Percentiles rank a stretch among this genome's conserved stretches.
Evolutionary conservation across 2,888 invertebrate genomes (phyloP).

Genomic region (Drosophila emarginata): DNA sequence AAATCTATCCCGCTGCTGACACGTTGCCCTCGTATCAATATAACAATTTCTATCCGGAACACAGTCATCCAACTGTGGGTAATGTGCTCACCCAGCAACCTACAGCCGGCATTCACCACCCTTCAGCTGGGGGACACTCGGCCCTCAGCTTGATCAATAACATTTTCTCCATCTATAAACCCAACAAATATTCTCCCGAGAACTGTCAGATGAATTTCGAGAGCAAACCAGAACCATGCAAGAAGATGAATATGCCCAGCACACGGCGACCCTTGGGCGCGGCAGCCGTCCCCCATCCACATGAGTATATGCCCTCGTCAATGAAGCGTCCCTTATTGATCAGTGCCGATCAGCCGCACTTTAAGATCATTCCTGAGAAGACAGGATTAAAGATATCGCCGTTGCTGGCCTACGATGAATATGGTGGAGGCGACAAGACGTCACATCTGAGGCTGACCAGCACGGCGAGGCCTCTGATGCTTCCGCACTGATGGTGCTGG

Average conservation of each 20-base stretch:
- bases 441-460: slow-evolving; percentile 81
- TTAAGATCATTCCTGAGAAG: slow-evolving; percentile 84
- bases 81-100: slow-evolving; percentile 78
- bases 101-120: slow-evolving; percentile 72
- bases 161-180: slow-evolving; percentile 83
- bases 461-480: slow-evolving; percentile 82
- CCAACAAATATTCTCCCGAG: slow-evolving; percentile 82
- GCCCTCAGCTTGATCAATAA: slow-evolving; percentile 82
- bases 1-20: slow-evolving; percentile 80
- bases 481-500: slow-evolving; percentile 83
- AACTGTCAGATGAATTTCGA: slow-evolving; percentile 82
- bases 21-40: slow-evolving; percentile 81
- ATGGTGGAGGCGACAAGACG: slow-evolving; percentile 72
- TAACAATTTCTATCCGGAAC: slow-evolving; percentile 82
- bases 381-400: slow-evolving; percentile 85
- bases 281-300: slow-evolving; percentile 44
- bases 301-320: slow-evolving; percentile 82
- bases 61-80: slow-evolving; percentile 54
- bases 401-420: slow-evolving; percentile 79
- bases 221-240: slow-evolving; percentile 81
- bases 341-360: slow-evolving; percentile 83
- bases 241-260: slow-evolving; percentile 82
- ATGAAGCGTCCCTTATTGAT: slow-evolving; percentile 84
- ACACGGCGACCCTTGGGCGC: slow-evolving; percentile 81
- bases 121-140: slow-evolving; percentile 79